phyloP scores from a whole-genome alignment of 2,113 vertebrate genomes.

The Gallinago paraguaiae region DNA sequence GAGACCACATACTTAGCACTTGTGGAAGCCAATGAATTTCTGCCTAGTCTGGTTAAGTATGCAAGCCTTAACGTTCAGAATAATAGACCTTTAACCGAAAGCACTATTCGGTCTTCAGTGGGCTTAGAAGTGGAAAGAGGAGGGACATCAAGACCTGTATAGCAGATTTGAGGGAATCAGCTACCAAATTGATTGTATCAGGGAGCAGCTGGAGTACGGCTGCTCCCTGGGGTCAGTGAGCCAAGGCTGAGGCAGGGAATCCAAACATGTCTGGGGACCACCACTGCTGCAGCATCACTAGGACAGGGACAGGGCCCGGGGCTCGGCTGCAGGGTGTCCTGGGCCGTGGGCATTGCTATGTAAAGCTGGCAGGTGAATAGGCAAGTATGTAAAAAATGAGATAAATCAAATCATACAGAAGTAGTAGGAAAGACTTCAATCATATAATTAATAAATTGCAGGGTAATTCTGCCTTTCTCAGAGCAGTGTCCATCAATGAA shows the following conservation, averaged over 20 bases:
- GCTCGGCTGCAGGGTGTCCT: neutral
- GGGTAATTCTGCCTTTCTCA: neutral
- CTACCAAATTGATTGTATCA: neutral
- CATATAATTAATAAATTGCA: slow-evolving; percentile 25
- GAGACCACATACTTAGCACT: neutral
- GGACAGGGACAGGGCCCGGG: neutral
- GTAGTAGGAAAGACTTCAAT: slow-evolving; percentile 1
- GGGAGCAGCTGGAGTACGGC: neutral
- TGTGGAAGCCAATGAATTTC: neutral
- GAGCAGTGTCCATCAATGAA: neutral
- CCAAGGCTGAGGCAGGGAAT: neutral
- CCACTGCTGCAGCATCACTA: neutral
- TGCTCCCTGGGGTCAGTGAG: rapidly evolving
- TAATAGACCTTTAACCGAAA: neutral
- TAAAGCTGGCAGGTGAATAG: neutral
- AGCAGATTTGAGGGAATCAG: neutral
- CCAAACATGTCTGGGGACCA: neutral
- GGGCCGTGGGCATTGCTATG: neutral
- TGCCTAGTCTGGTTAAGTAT: neutral
- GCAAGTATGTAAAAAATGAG: neutral
- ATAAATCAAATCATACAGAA: neutral
- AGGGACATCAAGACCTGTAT: neutral
- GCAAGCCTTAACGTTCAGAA: neutral
- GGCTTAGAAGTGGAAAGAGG: neutral
- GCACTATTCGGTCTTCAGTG: neutral